Conservation (phyloP, 2,888 invertebrate genomes). For the Pyrrhosoma nymphula region DNA sequence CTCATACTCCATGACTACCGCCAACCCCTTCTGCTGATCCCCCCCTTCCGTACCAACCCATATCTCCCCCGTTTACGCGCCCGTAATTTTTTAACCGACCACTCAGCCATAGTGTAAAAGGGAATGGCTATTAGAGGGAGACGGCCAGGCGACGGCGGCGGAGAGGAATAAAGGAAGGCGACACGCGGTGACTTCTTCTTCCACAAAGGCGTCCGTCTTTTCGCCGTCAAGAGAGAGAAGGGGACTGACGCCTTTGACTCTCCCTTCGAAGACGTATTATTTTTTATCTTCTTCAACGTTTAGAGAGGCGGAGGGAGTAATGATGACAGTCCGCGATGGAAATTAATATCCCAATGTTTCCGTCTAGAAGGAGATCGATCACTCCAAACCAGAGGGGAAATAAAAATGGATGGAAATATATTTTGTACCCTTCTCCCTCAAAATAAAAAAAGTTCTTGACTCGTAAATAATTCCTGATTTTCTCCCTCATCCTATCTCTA, state of each 20-base stretch:
- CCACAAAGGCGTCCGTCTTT: neutral
- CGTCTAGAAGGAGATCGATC: neutral
- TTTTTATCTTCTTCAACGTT: neutral
- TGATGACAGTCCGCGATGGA: neutral
- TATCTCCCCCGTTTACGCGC: neutral
- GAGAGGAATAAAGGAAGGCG: neutral
- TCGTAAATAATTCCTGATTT: too few relatives aligned
- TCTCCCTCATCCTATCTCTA: too few relatives aligned
- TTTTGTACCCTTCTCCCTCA: neutral
- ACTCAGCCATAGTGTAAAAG: neutral
- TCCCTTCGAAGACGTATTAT: neutral
- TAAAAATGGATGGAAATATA: neutral
- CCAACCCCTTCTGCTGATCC: too few relatives aligned
- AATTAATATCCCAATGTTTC: neutral
- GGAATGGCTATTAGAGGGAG: too few relatives aligned
- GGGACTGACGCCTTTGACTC: neutral
- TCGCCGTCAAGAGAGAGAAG: neutral
- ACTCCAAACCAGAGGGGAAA: neutral
- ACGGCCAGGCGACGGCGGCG: neutral
- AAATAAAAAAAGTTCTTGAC: neutral
- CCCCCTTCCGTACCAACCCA: too few relatives aligned
- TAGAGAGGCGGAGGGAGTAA: neutral
- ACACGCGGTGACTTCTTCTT: neutral
- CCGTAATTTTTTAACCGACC: neutral
- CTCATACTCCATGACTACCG: too few relatives aligned